phyloP scores from a whole-genome alignment of 2,113 vertebrate genomes.

The Polypterus bichir region DNA sequence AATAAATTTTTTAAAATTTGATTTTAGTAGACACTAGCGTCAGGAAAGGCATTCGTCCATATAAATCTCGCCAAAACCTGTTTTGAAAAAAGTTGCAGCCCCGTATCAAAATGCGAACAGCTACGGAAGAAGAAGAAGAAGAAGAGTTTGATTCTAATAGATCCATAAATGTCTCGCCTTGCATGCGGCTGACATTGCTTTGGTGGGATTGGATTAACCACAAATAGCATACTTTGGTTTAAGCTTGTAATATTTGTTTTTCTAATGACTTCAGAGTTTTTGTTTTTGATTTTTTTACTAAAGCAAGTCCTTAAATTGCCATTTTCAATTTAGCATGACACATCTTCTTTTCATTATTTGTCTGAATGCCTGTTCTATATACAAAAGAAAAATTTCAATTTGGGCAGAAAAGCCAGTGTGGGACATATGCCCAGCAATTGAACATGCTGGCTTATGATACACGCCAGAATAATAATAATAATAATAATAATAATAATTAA shows the following conservation, averaged over 20 bases:
- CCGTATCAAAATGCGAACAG: not conserved
- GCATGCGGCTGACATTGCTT: slow-evolving; percentile 32
- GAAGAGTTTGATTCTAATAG: not conserved
- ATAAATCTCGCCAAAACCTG: too few species aligned
- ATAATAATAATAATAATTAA: too few species aligned
- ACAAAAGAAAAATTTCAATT: slow-evolving; percentile 2
- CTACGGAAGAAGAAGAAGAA: not conserved
- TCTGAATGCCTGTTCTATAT: slow-evolving; percentile 16
- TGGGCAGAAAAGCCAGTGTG: not conserved
- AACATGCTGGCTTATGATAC: not conserved
- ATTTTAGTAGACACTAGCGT: too few species aligned
- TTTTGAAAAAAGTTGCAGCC: not conserved
- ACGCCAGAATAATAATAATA: too few species aligned
- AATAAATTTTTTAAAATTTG: too few species aligned
- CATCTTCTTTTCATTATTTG: slow-evolving; percentile 12
- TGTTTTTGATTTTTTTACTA: slow-evolving; percentile 17
- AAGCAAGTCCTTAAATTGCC: slow-evolving; percentile 8
- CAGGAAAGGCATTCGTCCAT: too few species aligned
- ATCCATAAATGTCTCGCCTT: not conserved
- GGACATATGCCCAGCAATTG: not conserved
- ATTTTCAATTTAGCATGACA: slow-evolving; percentile 29
- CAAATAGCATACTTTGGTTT: slow-evolving; percentile 20
- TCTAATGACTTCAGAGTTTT: slow-evolving; percentile 25
- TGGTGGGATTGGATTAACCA: slow-evolving; percentile 17
- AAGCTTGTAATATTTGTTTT: slow-evolving; percentile 21